These are phyloP conservation scores for Candoia aspera DNA, from an alignment of 2,113 vertebrate genomes.

Conservation along the genomic window DNA sequence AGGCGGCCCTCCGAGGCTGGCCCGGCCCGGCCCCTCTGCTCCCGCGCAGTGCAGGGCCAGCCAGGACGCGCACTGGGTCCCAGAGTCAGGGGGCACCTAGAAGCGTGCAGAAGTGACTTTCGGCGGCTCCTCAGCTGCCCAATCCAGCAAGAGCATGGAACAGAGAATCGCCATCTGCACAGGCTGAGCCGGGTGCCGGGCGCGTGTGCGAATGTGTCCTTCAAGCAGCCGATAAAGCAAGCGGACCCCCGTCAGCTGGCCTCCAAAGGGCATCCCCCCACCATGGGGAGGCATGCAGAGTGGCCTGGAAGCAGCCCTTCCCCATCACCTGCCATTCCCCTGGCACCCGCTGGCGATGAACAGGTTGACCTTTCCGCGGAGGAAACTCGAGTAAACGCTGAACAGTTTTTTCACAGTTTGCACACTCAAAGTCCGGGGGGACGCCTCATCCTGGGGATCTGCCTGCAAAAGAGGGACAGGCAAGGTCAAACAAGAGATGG, in stretches of 20 bases:
- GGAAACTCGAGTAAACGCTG: conserved; percentile 64
- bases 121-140: background rate
- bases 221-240: background rate
- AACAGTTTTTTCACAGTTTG: conserved; percentile 62
- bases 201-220: background rate
- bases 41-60: too few relatives aligned
- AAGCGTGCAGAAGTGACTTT: background rate
- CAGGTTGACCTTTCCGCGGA: conserved; percentile 64
- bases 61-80: too few relatives aligned
- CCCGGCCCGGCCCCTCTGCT: too few relatives aligned
- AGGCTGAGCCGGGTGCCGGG: fast-evolving
- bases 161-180: too few relatives aligned
- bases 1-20: too few relatives aligned
- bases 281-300: too few relatives aligned
- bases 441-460: background rate
- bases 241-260: background rate
- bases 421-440: conserved; percentile 41
- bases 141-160: background rate
- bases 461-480: background rate
- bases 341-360: conserved; percentile 55
- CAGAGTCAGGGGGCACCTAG: background rate
- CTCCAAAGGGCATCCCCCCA: background rate
- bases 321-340: conserved; percentile 59
- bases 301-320: background rate
- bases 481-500: background rate